Percentiles rank a stretch among this genome's conserved stretches.
phyloP scores from a whole-genome alignment of 2,797 vertebrate genomes.

The Pelobates cultripes region DNA sequence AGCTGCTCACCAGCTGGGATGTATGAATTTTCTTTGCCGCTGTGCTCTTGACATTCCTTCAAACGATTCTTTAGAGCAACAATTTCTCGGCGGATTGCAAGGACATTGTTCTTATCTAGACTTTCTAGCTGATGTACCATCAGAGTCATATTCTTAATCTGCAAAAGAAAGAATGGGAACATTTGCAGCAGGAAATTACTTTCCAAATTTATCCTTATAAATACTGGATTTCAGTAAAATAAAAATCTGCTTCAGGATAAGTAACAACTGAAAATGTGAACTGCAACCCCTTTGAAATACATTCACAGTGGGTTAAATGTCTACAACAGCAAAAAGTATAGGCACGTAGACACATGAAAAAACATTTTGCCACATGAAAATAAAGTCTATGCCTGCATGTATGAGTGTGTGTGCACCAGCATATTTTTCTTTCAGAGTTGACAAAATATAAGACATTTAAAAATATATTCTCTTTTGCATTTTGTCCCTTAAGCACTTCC shows the following conservation, averaged over 20 bases:
- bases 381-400: too few relatives aligned
- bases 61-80: slow-evolving; percentile 66
- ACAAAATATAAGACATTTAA: too few relatives aligned
- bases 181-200: slow-evolving; percentile 44
- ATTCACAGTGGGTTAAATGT: neutral
- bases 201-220: slow-evolving; percentile 44
- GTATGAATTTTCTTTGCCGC: slow-evolving; percentile 48
- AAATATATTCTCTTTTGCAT: too few relatives aligned
- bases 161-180: slow-evolving; percentile 42
- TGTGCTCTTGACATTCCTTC: slow-evolving; percentile 69
- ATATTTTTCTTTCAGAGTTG: too few relatives aligned
- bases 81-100: slow-evolving; percentile 72
- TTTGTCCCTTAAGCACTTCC: too few relatives aligned
- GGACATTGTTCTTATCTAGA: slow-evolving; percentile 75
- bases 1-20: slow-evolving; percentile 49
- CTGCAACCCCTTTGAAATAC: neutral
- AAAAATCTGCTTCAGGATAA: slow-evolving; percentile 15
- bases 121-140: slow-evolving; percentile 71
- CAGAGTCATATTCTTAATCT: slow-evolving; percentile 84
- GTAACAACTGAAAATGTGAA: neutral
- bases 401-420: too few relatives aligned
- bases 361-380: neutral
- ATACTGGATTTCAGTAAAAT: slow-evolving; percentile 17
- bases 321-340: neutral
- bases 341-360: neutral